Conservation (phyloP, 2,797 vertebrate species). For the Falco novaeseelandiae region DNA sequence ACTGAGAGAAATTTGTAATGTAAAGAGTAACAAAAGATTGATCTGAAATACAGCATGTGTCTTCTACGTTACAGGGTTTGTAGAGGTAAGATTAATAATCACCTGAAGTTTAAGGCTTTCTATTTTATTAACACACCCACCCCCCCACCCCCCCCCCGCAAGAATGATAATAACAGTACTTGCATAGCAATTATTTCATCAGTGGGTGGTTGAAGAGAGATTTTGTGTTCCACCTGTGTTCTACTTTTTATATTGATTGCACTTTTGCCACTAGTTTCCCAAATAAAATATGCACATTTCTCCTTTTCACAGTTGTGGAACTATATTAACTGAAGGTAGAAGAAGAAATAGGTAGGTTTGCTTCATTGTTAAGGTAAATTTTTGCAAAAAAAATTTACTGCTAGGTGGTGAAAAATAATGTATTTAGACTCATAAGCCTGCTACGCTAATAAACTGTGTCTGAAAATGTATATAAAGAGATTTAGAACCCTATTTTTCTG, state of each 20-base stretch:
- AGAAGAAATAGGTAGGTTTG: background rate
- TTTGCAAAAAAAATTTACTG: background rate
- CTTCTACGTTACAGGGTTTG: background rate
- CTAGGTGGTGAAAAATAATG: background rate
- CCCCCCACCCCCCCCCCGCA: background rate
- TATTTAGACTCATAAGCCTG: background rate
- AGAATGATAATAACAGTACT: slow-evolving; percentile 4
- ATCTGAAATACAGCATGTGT: background rate
- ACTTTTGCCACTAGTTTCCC: slow-evolving; percentile 15
- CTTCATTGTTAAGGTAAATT: background rate
- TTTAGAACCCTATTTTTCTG: background rate
- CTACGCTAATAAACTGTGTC: background rate
- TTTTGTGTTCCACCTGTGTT: slow-evolving; percentile 42
- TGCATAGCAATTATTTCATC: slow-evolving; percentile 39
- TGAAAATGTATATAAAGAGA: background rate
- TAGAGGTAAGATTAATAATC: background rate
- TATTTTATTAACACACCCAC: slow-evolving; percentile 6
- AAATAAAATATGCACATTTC: background rate
- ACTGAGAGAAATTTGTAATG: background rate
- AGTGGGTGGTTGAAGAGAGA: slow-evolving; percentile 36
- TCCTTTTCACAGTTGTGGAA: background rate
- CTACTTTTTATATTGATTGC: slow-evolving; percentile 51
- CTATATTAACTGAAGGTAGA: background rate
- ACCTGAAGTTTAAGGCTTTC: background rate
- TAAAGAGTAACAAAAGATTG: background rate